A percentile compares a stretch with the other conserved stretches of the same genome.
phyloP scores from a whole-genome alignment of 2,797 vertebrate species.

The Podargus strigoides region DNA sequence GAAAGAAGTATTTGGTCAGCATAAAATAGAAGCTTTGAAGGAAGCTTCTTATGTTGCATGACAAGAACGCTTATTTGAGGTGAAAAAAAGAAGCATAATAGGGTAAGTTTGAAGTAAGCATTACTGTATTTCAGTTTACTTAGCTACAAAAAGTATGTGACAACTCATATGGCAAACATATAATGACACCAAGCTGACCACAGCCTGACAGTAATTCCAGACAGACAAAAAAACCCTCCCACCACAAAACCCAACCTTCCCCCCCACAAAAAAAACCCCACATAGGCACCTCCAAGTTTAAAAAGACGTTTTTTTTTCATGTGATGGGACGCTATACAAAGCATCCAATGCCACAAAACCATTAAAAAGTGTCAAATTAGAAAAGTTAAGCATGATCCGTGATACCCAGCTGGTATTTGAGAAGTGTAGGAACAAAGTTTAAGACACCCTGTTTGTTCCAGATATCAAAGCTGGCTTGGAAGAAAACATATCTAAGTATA shows the following conservation, averaged over 20 bases:
- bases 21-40: background rate
- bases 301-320: background rate
- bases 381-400: background rate
- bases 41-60: background rate
- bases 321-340: background rate
- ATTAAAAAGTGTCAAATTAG: background rate
- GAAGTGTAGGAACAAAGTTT: background rate
- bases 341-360: background rate
- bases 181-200: background rate
- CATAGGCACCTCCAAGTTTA: background rate
- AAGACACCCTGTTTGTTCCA: background rate
- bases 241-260: background rate
- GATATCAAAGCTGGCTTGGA: background rate
- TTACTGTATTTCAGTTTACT: background rate
- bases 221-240: background rate
- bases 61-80: background rate
- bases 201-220: background rate
- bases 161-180: background rate
- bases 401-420: background rate
- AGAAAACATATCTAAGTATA: background rate
- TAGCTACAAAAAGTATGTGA: background rate
- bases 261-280: fast-evolving
- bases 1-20: background rate
- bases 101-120: background rate
- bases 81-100: background rate